A percentile compares a stretch with the other conserved stretches of the same genome.
Conservation (phyloP, 2,113 vertebrate genomes). For the Plectropomus leopardus region DNA sequence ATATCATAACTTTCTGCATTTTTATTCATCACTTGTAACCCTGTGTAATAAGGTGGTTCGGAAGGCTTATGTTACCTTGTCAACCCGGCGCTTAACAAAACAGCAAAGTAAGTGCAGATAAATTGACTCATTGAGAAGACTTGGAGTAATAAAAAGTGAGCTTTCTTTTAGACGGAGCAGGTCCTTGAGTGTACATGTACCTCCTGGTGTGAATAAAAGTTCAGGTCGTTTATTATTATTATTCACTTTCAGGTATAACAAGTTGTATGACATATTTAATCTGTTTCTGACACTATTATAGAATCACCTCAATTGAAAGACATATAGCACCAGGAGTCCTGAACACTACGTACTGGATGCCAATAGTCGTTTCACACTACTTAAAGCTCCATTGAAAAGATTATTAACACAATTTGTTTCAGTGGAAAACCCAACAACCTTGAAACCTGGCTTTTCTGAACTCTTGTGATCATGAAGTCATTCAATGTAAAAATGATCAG, state of each 20-base stretch:
- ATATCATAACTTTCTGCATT: background rate
- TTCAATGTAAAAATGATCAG: conserved; percentile 24
- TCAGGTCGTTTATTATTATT: background rate
- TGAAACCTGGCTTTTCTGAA: conserved; percentile 8
- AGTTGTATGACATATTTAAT: conserved; percentile 3
- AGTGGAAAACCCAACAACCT: conserved; percentile 3
- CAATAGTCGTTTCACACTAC: conserved; percentile 24
- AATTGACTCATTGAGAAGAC: conserved; percentile 11
- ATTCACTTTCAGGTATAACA: background rate
- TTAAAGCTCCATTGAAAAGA: conserved; percentile 23
- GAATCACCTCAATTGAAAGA: background rate
- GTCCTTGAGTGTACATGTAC: background rate
- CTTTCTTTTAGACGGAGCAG: background rate
- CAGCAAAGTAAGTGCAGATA: background rate
- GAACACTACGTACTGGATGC: background rate
- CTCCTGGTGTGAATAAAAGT: background rate
- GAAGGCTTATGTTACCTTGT: conserved; percentile 30
- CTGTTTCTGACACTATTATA: background rate
- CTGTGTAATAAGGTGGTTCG: background rate
- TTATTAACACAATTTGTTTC: conserved; percentile 19
- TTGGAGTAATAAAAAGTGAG: background rate
- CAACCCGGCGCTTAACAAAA: conserved; percentile 7
- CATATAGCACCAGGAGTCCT: background rate
- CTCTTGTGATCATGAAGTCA: conserved; percentile 7
- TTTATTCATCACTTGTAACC: conserved; percentile 19